A percentile compares a stretch with the other conserved stretches of the same genome.
phyloP scores from a whole-genome alignment of 1,140 invertebrate species.

The Cyphomyrmex costatus region DNA sequence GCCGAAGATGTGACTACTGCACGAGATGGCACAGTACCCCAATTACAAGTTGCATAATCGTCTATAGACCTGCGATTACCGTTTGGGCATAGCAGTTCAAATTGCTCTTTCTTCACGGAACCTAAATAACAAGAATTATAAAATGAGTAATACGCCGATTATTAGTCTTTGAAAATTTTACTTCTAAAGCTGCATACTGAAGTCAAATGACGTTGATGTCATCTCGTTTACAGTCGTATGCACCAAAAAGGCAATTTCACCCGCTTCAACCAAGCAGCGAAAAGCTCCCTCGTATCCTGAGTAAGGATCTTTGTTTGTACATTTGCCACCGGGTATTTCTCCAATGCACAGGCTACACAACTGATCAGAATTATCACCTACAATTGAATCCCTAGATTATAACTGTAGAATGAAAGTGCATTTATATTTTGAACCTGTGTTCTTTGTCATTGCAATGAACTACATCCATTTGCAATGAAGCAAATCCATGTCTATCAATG shows the following conservation, averaged over 20 bases:
- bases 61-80: constrained; percentile 90
- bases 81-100: constrained; percentile 95
- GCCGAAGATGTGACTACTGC: constrained; percentile 95
- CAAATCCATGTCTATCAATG: too few species aligned
- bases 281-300: constrained; percentile 97
- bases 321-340: constrained; percentile 91
- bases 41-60: constrained; percentile 94
- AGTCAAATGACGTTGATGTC: constrained; percentile 87
- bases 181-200: constrained; percentile 84
- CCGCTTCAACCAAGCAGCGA: constrained; percentile 93
- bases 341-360: constrained; percentile 96
- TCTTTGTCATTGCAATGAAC: too few species aligned
- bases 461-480: too few species aligned
- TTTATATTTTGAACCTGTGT: not conserved
- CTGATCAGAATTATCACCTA: constrained; percentile 92
- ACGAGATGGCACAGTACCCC: constrained; percentile 95
- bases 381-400: constrained; percentile 51
- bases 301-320: constrained; percentile 95
- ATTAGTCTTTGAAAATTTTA: not conserved
- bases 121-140: constrained; percentile 80
- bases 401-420: not conserved
- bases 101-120: constrained; percentile 89
- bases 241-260: constrained; percentile 97
- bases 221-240: constrained; percentile 94
- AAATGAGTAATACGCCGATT: not conserved